Evolutionary conservation across 2,888 invertebrate species (phyloP), one percentile per base, ranked within the genome.

Genomic region (Hoplodrina blanda): DNA sequence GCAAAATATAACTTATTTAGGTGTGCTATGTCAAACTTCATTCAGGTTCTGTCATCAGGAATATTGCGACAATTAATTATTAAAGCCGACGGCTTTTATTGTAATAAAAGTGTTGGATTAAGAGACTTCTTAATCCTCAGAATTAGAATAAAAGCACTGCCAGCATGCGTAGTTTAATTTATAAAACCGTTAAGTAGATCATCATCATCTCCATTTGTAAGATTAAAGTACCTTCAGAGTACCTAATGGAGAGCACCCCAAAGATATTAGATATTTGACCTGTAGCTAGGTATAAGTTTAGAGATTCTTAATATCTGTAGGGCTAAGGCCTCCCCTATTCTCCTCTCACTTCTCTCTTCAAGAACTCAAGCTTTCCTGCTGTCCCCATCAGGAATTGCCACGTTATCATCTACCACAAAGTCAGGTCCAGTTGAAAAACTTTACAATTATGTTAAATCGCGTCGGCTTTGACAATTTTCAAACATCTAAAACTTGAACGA

Each of bases 401-500:
- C 11, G n/a, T n/a, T n/a, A 50, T 19, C 19, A 50, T 50, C 7
- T 10, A n/a, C 50, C 17, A 44, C 15, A 44, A 70, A 70, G 15
- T 33, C 13, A 15, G 30, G 3, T 41, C 25, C 41, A 25, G 62
- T 17, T 15, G 19, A 13, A 8, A 6, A 61, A 56, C 44, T 76
- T 30, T 11, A 53, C 20, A 61, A 61, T 30, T 57, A 0, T 41
- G 41, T 59, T 54, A 5, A 57, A 55, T 52, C 25, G 37, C 54
- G 33, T 64, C 63, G 37, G 19, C 37, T 25, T 50, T 62, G 49
- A 30, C n/a, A 77, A 50, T 71, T 25, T 52, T 50, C 33, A 50
- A 76, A 62, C 37, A 55, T 41, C 20, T 50, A 68, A 59, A 81
- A 70, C 56, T 64, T 60, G 41, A 55, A 76, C 69, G 30, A 61